Conservation (phyloP, 2,113 vertebrate species). For the Fukomys damarensis region DNA sequence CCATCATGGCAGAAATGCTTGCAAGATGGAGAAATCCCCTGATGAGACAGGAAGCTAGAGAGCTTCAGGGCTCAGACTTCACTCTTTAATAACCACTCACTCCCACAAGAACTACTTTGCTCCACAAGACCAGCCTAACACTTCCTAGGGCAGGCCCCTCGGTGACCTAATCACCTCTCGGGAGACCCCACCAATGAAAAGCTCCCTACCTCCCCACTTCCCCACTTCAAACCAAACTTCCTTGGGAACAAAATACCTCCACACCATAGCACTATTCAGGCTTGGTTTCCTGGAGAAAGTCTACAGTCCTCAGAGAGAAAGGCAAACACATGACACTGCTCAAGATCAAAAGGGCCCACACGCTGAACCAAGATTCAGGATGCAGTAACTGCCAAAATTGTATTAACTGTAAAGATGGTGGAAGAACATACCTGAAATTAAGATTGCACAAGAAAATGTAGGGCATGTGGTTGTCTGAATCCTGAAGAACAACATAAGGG, state of each 20-base stretch:
- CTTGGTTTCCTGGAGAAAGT: background rate
- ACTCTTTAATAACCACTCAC: background rate
- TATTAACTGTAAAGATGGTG: background rate
- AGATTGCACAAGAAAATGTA: background rate
- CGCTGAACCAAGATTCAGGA: background rate
- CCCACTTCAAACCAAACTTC: background rate
- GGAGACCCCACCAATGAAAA: no score
- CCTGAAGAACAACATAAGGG: background rate
- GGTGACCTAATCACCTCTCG: background rate
- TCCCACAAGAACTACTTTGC: background rate
- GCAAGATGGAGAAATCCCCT: background rate
- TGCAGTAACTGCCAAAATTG: fast-evolving
- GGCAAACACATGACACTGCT: background rate
- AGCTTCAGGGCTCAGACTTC: background rate
- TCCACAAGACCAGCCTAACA: background rate
- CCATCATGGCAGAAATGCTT: background rate
- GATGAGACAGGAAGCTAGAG: background rate
- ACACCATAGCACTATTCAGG: background rate
- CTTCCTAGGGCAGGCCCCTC: background rate
- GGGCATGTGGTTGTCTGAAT: background rate
- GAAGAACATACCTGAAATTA: background rate
- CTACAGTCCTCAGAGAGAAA: background rate
- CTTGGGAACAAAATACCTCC: background rate
- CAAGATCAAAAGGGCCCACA: background rate
- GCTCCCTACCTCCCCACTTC: background rate